These are phyloP conservation scores for Plectus sambesii DNA, from an alignment of 1,140 invertebrate species.

Conservation along the genomic window DNA sequence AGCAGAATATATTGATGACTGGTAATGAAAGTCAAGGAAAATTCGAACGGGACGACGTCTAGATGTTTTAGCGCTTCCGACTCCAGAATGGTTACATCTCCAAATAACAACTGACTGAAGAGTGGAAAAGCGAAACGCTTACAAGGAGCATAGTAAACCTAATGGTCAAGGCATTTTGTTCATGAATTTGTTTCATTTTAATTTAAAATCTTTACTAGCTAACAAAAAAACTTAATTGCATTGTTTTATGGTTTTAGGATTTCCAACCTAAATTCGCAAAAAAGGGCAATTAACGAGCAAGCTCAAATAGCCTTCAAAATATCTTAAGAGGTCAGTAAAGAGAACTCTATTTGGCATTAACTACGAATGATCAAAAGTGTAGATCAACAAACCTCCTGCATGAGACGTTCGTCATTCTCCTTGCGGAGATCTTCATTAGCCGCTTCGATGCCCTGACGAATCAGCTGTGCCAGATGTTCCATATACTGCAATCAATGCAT, in stretches of 20 bases:
- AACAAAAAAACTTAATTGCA: no score
- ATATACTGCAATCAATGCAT: slow-evolving; percentile 56
- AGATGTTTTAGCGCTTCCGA: neutral
- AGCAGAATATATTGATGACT: no score
- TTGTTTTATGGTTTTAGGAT: no score
- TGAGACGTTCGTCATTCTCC: slow-evolving; percentile 73
- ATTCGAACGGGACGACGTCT: neutral
- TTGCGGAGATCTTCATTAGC: slow-evolving; percentile 77
- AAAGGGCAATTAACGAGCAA: no score
- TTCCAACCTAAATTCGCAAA: no score
- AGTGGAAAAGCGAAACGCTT: neutral
- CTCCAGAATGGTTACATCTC: neutral
- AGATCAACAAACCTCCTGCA: slow-evolving; percentile 63
- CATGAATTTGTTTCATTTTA: no score
- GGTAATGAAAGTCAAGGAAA: slow-evolving; percentile 10
- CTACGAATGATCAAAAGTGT: neutral
- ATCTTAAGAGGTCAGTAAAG: slow-evolving; percentile 7
- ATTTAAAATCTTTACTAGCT: no score
- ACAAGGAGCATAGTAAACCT: no score
- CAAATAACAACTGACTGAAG: neutral
- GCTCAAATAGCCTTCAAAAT: no score
- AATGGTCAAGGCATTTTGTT: no score
- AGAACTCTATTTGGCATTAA: neutral
- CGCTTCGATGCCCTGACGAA: slow-evolving; percentile 81
- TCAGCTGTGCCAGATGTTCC: slow-evolving; percentile 83